Base-by-base conservation (phyloP, 2,113 vertebrate genomes). In the Zapus hudsonius region DNA sequence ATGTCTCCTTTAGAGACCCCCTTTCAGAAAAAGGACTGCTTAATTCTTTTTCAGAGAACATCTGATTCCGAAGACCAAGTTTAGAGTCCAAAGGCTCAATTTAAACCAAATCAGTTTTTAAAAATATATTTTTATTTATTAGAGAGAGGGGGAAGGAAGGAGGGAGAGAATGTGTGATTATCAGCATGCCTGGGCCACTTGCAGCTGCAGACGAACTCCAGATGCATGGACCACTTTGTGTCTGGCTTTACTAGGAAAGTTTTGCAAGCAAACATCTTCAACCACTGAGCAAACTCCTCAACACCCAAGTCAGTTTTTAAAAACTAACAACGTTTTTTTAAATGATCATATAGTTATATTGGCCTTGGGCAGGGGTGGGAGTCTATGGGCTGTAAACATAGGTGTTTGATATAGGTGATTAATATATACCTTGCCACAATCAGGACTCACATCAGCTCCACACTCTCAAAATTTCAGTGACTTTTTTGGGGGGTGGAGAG, bases 11-110 rank as follows among this genome's bases (percentile, higher is more conserved):
- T 73, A 79, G 94, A 89, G 52, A 80, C n/a, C 70, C 55, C 63
- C 87, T 92, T 44, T 25, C 79, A 44, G 86, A 80, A 93, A 89
- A 25, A 72, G 67, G 47, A 40, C 40, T 57, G n/a, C 66, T 55
- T 36, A 36, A 55, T 90, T 87, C 87, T 74, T 92, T 96, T 81
- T 87, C 84, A 89, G 89, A 93, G 87, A 84, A 10, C 33, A 61
- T 91, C 36, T 85, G 73, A 57, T 73, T 16, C 38, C 70, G 23
- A 67, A 92, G 67, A 92, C 70, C 25, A 66, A 92, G 22, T 86
- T 94, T 57, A 61, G 76, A 91, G 22, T 57, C 72, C 42, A 40
- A 36, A 94, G 36, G 4, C 38, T 36, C 72, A 64, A 74, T 74
- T 70, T 74, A 78, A 95, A 63, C 29, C 15, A 82, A 25, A 3